Conservation (phyloP, 2,888 invertebrate species). For the Bimastos eiseni region DNA sequence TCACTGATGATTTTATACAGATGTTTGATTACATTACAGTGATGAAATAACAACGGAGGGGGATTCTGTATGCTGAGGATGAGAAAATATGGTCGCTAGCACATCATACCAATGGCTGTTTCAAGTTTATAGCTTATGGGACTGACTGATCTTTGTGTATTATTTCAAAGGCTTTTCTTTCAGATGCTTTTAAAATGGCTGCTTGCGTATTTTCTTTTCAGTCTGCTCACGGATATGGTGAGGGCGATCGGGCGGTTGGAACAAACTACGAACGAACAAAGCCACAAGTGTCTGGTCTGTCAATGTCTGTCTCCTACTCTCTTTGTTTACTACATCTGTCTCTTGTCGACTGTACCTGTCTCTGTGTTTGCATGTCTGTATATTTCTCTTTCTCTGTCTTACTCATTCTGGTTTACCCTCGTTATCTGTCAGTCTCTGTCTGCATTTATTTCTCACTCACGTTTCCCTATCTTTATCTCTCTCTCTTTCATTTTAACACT, state of each 20-base stretch:
- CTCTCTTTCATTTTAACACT: not conserved
- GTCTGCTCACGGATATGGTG: slow-evolving; percentile 27
- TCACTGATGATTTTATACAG: too few relatives aligned
- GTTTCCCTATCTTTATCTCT: not conserved
- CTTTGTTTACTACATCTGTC: not conserved
- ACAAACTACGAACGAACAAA: slow-evolving; percentile 30
- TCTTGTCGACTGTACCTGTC: not conserved
- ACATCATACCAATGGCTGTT: too few relatives aligned
- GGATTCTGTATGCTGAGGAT: too few relatives aligned
- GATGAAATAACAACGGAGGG: too few relatives aligned
- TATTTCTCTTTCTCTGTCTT: too few relatives aligned
- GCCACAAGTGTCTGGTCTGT: slow-evolving; percentile 14
- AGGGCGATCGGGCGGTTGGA: slow-evolving; percentile 8
- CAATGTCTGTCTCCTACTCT: not conserved
- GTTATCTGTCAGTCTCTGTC: not conserved
- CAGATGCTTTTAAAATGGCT: too few relatives aligned
- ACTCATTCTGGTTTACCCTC: too few relatives aligned
- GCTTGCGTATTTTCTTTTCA: not conserved
- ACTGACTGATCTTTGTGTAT: too few relatives aligned
- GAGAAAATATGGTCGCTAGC: too few relatives aligned
- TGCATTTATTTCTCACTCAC: not conserved
- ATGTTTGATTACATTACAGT: too few relatives aligned
- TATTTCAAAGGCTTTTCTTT: too few relatives aligned
- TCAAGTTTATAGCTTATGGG: too few relatives aligned
- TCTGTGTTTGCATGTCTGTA: not conserved